phyloP scores from a whole-genome alignment of 2,113 vertebrate genomes.

The Pomatorhinus ruficollis region DNA sequence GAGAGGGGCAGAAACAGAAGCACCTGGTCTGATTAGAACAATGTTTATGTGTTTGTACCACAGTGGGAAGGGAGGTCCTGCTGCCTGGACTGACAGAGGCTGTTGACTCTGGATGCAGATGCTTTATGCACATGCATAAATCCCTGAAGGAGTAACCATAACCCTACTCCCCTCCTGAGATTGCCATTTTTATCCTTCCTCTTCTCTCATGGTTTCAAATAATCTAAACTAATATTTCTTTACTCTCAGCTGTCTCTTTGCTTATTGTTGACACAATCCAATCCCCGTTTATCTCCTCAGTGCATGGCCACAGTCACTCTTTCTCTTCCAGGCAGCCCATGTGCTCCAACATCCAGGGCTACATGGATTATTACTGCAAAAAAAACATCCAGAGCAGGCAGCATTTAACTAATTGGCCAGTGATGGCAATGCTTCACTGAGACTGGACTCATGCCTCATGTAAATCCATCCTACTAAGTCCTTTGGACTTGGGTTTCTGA shows the following conservation, averaged over 20 bases:
- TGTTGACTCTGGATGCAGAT: slow-evolving; percentile 19
- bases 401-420: not conserved
- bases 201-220: not conserved
- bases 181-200: not conserved
- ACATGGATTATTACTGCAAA: not conserved
- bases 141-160: not conserved
- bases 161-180: not conserved
- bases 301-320: rapidly evolving
- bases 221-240: slow-evolving; percentile 24
- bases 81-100: not conserved
- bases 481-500: not conserved
- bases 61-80: not conserved
- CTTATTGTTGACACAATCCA: not conserved
- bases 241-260: not conserved
- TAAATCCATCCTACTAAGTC: not conserved
- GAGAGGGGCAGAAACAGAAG: not conserved
- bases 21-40: not conserved
- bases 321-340: not conserved
- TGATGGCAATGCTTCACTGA: not conserved
- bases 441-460: not conserved
- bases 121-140: not conserved
- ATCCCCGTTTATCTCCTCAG: not conserved
- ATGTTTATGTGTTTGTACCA: not conserved
- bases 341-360: not conserved
- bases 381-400: not conserved